These are phyloP conservation scores for Pygocentrus nattereri DNA, from an alignment of 2,797 vertebrate species.

Conservation along the genomic window DNA sequence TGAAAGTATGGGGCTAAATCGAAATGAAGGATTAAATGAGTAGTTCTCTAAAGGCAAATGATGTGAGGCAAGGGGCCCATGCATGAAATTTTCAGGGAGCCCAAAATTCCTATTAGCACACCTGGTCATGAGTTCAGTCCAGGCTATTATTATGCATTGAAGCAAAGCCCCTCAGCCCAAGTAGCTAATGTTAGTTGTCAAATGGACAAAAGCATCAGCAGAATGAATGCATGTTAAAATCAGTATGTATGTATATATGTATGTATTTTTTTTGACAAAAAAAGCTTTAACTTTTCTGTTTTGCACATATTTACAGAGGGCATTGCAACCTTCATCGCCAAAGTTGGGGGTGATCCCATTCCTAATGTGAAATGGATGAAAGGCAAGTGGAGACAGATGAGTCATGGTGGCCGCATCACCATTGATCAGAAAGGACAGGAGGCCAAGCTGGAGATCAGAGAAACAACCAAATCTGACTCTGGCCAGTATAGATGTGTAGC, in stretches of 20 bases:
- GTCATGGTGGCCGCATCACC: slow-evolving; percentile 89
- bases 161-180: no score
- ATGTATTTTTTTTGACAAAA: neutral
- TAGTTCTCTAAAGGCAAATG: no score
- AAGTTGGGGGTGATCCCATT: slow-evolving; percentile 97
- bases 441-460: slow-evolving; percentile 91
- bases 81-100: no score
- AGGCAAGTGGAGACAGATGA: slow-evolving; percentile 97
- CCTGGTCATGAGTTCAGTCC: no score
- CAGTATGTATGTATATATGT: no score
- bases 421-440: slow-evolving; percentile 92
- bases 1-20: no score
- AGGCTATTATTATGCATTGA: no score
- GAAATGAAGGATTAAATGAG: no score
- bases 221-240: neutral
- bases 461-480: slow-evolving; percentile 93
- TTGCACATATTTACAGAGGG: slow-evolving; percentile 69
- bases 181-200: neutral
- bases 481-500: slow-evolving; percentile 95
- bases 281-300: neutral
- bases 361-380: slow-evolving; percentile 98
- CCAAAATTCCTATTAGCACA: no score
- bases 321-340: slow-evolving; percentile 92
- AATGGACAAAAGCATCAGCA: neutral
- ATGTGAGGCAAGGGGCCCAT: no score